Evolutionary conservation across 2,797 vertebrate genomes (phyloP), one percentile per base, ranked within the genome.

Genomic region (Babyrousa celebensis): DNA sequence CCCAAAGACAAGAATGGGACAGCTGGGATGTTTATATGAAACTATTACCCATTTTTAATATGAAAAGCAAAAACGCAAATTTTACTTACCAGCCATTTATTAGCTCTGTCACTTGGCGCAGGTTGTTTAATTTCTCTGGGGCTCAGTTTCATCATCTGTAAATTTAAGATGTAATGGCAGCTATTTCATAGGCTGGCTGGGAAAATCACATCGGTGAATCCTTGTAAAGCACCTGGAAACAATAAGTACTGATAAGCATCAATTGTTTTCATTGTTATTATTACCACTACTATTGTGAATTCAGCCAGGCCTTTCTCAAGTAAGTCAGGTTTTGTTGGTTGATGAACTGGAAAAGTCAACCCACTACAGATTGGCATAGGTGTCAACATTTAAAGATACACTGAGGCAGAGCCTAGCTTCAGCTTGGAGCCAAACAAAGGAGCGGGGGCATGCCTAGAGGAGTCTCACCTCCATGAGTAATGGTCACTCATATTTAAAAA

Each of bases 31-130:
- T 89, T 21, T 68, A 52, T 12, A 36, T 3, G 58, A 90, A 92
- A 94, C 77, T 52, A 48, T 72, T 18, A 63, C 68, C 70, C 27
- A 70, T 85, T 91, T 93, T 90, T 70, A 95, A 72, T 84, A 93
- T 70, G 25, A 79, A 91, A 95, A 89, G 18, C 5, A 91, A 96
- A 92, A 89, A 9, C 52, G 17, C 11, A 70, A 90, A 75, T 63
- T 56, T 40, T 67, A 58, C 54, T 74, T 16, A 78, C 32, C 40
- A 1, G 52, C 1, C 21, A 63, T 85, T 87, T 65, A 52, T n/a
- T 90, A 56, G 43, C 62, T 92, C 16, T 72, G 71, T 82, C 72
- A 52, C 29, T 40, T 87, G 16, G 32, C 71, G 18, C 36, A 84
- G 79, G 17, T 71, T 75, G 89, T 32, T 60, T 91, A 36, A 23